Evolutionary conservation across 2,888 invertebrate genomes (phyloP).

Genomic region (Agriopis marginaria): DNA sequence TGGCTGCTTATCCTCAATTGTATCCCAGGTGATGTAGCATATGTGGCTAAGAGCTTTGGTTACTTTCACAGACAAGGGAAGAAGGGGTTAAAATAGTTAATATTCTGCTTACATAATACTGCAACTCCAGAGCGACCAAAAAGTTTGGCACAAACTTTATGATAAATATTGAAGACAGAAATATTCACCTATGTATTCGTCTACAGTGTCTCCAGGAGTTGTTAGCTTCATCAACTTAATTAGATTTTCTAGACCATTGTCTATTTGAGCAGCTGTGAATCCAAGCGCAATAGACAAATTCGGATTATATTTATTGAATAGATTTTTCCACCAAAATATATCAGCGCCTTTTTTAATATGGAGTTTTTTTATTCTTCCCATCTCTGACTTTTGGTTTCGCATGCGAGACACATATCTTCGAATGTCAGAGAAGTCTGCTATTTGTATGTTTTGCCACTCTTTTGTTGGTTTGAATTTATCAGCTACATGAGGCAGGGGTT

Average conservation of each 20-base stretch:
- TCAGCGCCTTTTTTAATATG: conserved; percentile 50
- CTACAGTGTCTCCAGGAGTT: conserved; percentile 68
- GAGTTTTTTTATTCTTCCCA: conserved; percentile 53
- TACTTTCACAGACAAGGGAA: too few relatives aligned
- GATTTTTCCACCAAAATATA: conserved; percentile 59
- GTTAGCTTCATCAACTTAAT: conserved; percentile 60
- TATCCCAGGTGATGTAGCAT: too few relatives aligned
- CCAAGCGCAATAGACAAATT: conserved; percentile 71
- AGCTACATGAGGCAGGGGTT: conserved; percentile 60
- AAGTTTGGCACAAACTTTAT: not conserved
- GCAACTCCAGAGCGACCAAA: not conserved
- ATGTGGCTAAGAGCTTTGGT: too few relatives aligned
- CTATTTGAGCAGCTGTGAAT: conserved; percentile 59
- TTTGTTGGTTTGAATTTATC: conserved; percentile 74
- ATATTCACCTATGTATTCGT: conserved; percentile 68
- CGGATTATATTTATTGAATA: conserved; percentile 68
- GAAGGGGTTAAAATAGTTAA: too few relatives aligned
- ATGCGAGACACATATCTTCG: conserved; percentile 83
- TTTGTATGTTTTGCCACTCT: conserved; percentile 90
- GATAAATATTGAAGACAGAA: conserved; percentile 1
- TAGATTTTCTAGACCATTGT: conserved; percentile 66
- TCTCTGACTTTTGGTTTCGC: conserved; percentile 57
- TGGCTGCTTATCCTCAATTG: too few relatives aligned
- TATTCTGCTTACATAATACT: too few relatives aligned
- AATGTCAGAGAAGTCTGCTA: conserved; percentile 88